phyloP scores from a whole-genome alignment of 2,888 invertebrate species.

The Antitype chi region DNA sequence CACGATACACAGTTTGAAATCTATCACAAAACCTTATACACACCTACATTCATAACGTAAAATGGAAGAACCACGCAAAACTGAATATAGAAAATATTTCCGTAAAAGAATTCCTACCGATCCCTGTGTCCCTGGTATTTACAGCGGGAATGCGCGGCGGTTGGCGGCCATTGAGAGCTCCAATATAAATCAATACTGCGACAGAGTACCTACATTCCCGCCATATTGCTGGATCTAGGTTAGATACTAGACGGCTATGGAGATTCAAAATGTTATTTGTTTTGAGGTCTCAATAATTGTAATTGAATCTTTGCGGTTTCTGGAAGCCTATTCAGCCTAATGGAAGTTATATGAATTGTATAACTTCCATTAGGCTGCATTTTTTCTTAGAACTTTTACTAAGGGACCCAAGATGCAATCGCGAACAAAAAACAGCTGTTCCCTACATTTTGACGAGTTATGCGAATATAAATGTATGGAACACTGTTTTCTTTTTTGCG shows the following conservation, averaged over 20 bases:
- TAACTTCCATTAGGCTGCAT: no score
- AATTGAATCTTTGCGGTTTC: neutral
- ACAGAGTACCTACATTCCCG: conserved; percentile 26
- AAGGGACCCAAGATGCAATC: no score
- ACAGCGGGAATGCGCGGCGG: neutral
- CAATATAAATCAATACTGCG: conserved; percentile 42
- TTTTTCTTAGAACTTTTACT: no score
- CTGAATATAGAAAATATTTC: conserved; percentile 7
- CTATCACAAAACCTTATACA: no score
- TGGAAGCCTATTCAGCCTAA: neutral
- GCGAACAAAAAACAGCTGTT: no score
- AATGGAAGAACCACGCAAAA: neutral
- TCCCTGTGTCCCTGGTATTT: conserved; percentile 35
- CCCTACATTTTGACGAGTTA: no score
- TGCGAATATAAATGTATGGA: no score
- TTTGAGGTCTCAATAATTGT: neutral
- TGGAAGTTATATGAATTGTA: neutral
- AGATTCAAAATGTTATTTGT: neutral
- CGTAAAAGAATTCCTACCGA: conserved; percentile 28
- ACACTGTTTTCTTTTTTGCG: no score
- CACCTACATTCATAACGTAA: no score
- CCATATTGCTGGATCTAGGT: conserved; percentile 30
- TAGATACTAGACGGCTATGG: conserved; percentile 1
- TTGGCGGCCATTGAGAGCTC: neutral
- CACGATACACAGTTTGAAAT: no score